Base-by-base conservation (phyloP, 2,888 invertebrate species). In the Arge pagana region DNA sequence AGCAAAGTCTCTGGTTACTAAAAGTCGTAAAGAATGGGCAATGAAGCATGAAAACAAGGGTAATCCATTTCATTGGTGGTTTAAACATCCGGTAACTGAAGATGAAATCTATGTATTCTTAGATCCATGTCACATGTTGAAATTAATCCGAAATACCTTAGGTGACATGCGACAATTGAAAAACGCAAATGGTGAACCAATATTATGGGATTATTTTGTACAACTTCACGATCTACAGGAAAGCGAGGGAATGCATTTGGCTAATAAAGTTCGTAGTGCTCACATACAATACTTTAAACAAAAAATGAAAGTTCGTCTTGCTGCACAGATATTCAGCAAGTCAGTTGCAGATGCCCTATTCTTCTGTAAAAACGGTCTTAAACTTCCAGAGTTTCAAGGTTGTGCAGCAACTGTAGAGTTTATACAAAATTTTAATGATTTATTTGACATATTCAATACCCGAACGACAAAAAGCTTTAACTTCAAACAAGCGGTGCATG, bases 371-470 rank as follows among this genome's bases (percentile, higher is more conserved):
- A 24, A 23, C 8, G 43, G 30, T 18, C 53, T 57, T 33, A 42
- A 54, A 23, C 11, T 48, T 15, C n/a, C 45, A 24, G 7, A 53
- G 26, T 64, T 55, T 16, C 30, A 56, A 50, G 52, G 50, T n/a
- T 52, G 50, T 39, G 56, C 53, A 24, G 58, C 53, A 18, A 66
- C 64, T n/a, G 51, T 61, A 7, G n/a, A 55, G 30, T 63, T 65
- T 53, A 52, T 64, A 28, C 26, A 55, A 36, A 53, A 30, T 26
- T 48, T 62, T 13, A 54, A 60, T 48, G 53, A 49, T 42, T 26
- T 61, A 13, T 64, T 66, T 43, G 65, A 65, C 30, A 49, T 60
- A n/a, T 39, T 64, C 7, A 64, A 65, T 53, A 52, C 54, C 3
- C 21, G 63, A 49, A 65, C 56, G 52, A 54, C 55, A 6, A 62